A percentile compares a stretch with the other conserved stretches of the same genome.
phyloP scores from a whole-genome alignment of 2,797 vertebrate genomes.

The Phalanger gymnotis region DNA sequence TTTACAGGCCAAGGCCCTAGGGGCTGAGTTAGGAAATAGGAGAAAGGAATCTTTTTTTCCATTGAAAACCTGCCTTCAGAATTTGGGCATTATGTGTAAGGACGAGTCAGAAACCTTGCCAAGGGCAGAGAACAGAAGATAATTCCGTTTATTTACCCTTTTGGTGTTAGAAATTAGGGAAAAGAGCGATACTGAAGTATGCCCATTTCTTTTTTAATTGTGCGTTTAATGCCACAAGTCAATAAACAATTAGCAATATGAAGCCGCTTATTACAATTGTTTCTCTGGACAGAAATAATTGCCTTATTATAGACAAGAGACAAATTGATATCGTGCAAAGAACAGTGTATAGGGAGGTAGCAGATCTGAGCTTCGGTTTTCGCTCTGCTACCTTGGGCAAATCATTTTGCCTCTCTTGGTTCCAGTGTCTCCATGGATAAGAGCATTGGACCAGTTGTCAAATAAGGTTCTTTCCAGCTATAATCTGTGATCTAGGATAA shows the following conservation, averaged over 20 bases:
- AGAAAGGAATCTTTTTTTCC: not conserved
- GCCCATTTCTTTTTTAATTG: not conserved
- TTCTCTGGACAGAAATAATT: not conserved
- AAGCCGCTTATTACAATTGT: not conserved
- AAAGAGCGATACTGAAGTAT: not conserved
- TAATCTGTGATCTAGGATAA: not conserved
- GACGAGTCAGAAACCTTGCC: not conserved
- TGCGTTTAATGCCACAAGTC: not conserved
- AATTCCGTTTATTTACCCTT: not conserved
- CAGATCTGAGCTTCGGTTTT: not conserved
- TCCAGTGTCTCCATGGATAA: not conserved
- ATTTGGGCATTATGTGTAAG: not conserved
- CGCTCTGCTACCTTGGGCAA: not conserved
- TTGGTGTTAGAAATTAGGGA: not conserved
- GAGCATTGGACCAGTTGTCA: not conserved
- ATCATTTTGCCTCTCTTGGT: not conserved
- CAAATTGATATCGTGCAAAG: not conserved
- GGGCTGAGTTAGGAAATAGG: not conserved
- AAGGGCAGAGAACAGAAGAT: not conserved
- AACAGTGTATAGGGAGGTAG: not conserved
- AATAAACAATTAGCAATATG: not conserved
- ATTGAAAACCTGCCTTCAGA: not conserved
- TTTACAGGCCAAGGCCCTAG: not conserved
- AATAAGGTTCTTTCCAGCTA: not conserved
- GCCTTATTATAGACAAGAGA: not conserved